phyloP scores from a whole-genome alignment of 2,888 invertebrate species.

The Ptychoptera albimana region DNA sequence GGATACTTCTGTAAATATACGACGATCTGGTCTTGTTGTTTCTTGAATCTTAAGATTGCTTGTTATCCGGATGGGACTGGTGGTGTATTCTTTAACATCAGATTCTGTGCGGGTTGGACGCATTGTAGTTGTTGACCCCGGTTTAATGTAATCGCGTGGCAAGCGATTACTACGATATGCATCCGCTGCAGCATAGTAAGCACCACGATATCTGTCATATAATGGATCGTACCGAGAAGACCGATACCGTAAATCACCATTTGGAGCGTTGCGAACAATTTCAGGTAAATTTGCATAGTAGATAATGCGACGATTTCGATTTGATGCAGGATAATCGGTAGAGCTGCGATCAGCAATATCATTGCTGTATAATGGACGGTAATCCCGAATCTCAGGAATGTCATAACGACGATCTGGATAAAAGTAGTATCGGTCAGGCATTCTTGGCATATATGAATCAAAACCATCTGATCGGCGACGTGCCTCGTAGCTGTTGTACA shows the following conservation, averaged over 20 bases:
- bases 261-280: slow-evolving; percentile 43
- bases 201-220: background rate
- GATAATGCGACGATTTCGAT: slow-evolving; percentile 38
- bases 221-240: slow-evolving; percentile 28
- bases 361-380: slow-evolving; percentile 14
- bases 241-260: slow-evolving; percentile 37
- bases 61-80: background rate
- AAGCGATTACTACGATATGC: slow-evolving; percentile 11
- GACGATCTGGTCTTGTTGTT: background rate
- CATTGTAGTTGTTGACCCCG: background rate
- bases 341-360: slow-evolving; percentile 20
- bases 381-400: slow-evolving; percentile 23
- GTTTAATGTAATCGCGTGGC: slow-evolving; percentile 1
- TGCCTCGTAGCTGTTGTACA: slow-evolving; percentile 20
- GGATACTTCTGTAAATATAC: background rate
- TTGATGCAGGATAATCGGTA: slow-evolving; percentile 11
- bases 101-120: background rate
- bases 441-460: slow-evolving; percentile 20
- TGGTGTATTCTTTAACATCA: background rate
- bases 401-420: slow-evolving; percentile 29
- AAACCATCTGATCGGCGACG: slow-evolving; percentile 6
- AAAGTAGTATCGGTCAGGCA: slow-evolving; percentile 25
- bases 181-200: slow-evolving; percentile 13
- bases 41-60: slow-evolving; percentile 1
- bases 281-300: slow-evolving; percentile 57